These are phyloP conservation scores for Muscidifurax raptorellus DNA, from an alignment of 1,140 invertebrate genomes.

Conservation along the genomic window DNA sequence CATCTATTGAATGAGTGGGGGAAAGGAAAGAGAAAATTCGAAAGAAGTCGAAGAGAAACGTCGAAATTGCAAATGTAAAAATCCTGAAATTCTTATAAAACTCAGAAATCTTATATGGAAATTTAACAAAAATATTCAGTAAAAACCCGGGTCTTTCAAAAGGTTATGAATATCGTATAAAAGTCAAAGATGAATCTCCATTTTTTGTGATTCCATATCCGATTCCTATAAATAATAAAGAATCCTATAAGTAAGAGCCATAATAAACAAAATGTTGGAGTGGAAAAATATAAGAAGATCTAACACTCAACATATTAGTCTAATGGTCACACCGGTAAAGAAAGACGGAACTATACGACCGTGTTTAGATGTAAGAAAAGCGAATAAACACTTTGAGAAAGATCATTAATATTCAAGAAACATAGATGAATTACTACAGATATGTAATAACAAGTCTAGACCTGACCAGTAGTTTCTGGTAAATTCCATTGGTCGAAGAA, in stretches of 20 bases:
- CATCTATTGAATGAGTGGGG: no score
- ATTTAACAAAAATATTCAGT: no score
- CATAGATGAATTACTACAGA: not conserved
- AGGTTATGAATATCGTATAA: no score
- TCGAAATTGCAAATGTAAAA: no score
- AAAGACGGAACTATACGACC: constrained; percentile 7
- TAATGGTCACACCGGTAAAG: constrained; percentile 1
- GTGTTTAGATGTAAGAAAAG: constrained; percentile 29
- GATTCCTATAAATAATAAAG: not conserved
- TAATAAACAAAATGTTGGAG: constrained; percentile 1
- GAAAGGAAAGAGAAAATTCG: no score
- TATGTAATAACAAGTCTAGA: not conserved
- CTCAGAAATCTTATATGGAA: no score
- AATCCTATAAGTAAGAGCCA: not conserved
- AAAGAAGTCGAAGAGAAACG: no score
- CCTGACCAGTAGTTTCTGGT: not conserved
- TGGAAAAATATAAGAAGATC: constrained; percentile 13
- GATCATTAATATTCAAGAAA: not conserved
- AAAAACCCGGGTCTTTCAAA: no score
- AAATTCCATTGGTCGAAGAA: not conserved
- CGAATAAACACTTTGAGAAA: constrained; percentile 4
- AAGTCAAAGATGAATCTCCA: not conserved
- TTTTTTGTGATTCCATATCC: not conserved
- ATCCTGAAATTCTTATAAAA: no score
- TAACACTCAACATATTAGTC: constrained; percentile 10